Evolutionary conservation across 2,888 invertebrate species (phyloP).

Genomic region (Clusia tigrina): DNA sequence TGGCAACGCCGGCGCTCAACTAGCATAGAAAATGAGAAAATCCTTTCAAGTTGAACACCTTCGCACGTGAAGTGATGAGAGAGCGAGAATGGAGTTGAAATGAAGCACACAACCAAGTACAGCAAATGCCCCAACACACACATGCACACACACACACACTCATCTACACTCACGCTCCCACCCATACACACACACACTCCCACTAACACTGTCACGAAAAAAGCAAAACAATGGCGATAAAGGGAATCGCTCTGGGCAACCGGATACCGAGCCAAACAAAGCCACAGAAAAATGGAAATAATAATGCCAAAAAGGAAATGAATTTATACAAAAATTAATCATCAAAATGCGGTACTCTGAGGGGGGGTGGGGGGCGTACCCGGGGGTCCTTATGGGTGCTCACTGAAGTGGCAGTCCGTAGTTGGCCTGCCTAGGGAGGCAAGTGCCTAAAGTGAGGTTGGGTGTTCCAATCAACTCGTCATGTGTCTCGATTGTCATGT

Average conservation of each 20-base stretch:
- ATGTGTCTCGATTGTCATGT: too few relatives aligned
- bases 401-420: too few relatives aligned
- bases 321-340: not conserved
- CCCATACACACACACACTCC: constrained; percentile 14
- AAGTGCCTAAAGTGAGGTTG: too few relatives aligned
- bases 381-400: not conserved
- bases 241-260: constrained; percentile 53
- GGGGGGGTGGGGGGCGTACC: not conserved
- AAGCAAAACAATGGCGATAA: constrained; percentile 48
- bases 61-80: not conserved
- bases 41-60: constrained; percentile 43
- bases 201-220: constrained; percentile 25
- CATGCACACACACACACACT: constrained; percentile 32
- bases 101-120: constrained; percentile 46
- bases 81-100: constrained; percentile 44
- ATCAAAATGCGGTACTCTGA: not conserved
- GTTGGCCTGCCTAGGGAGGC: too few relatives aligned
- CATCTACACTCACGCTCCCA: constrained; percentile 18
- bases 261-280: constrained; percentile 40
- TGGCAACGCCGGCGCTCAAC: too few relatives aligned
- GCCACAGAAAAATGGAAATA: not conserved
- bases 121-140: constrained; percentile 39
- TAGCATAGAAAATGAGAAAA: constrained; percentile 33
- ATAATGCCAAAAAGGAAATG: not conserved
- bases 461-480: too few relatives aligned